Conservation (phyloP, 2,797 vertebrate species). For the Lacerta viridis region DNA sequence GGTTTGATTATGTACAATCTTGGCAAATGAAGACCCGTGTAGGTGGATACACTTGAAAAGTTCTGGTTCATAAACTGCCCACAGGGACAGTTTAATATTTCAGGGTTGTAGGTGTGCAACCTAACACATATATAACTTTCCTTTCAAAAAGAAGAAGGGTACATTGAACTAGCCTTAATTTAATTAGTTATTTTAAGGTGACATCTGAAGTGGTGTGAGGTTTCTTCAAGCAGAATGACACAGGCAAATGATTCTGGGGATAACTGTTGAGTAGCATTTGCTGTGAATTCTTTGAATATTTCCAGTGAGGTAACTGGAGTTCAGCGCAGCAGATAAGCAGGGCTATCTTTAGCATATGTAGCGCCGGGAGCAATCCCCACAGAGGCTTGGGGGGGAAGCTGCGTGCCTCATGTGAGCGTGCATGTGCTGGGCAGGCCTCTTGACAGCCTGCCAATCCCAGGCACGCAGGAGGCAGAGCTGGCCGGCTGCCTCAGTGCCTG, state of each 20-base stretch:
- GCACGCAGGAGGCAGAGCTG: too few relatives aligned
- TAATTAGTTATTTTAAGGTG: constrained; percentile 8
- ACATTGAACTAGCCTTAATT: constrained; percentile 23
- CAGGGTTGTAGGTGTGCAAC: constrained; percentile 40
- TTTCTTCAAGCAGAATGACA: constrained; percentile 11
- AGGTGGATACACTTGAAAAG: constrained; percentile 51
- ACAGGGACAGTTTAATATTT: constrained; percentile 51
- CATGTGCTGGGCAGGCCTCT: too few relatives aligned
- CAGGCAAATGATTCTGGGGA: neutral
- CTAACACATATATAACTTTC: neutral
- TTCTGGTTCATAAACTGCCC: constrained; percentile 32
- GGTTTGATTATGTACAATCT: constrained; percentile 61
- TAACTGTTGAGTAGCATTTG: neutral
- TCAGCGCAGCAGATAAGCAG: neutral
- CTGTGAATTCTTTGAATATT: neutral
- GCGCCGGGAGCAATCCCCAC: too few relatives aligned
- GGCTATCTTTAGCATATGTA: too few relatives aligned
- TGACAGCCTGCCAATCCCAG: too few relatives aligned
- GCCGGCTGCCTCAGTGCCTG: too few relatives aligned
- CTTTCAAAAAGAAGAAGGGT: neutral
- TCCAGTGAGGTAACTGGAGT: neutral
- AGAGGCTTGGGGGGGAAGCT: too few relatives aligned
- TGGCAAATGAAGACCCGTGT: constrained; percentile 47
- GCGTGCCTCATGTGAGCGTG: too few relatives aligned
- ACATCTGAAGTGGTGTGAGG: constrained; percentile 21